Evolutionary conservation across 2,797 vertebrate species (phyloP).

Genomic region (Leuciscus waleckii): DNA sequence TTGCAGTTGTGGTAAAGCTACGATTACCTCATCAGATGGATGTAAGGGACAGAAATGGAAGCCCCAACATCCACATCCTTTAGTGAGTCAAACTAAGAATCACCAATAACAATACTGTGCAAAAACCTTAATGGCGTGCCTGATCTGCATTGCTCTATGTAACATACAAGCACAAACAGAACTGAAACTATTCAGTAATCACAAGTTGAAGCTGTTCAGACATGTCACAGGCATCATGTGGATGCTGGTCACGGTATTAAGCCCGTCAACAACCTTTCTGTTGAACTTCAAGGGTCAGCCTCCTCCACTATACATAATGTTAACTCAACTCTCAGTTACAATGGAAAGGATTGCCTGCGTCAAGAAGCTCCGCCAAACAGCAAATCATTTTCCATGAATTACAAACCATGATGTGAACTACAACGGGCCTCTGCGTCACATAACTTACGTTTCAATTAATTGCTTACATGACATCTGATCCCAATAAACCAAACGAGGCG

Average conservation of each 20-base stretch:
- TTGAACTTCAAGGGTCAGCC: neutral
- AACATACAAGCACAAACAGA: slow-evolving; percentile 39
- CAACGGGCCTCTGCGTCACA: slow-evolving; percentile 25
- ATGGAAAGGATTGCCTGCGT: slow-evolving; percentile 44
- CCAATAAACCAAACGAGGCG: slow-evolving; percentile 47
- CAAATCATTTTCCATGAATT: slow-evolving; percentile 38
- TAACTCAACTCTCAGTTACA: slow-evolving; percentile 10
- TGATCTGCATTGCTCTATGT: neutral
- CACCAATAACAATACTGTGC: slow-evolving; percentile 3
- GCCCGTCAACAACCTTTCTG: neutral
- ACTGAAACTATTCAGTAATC: slow-evolving; percentile 48
- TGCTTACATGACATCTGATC: slow-evolving; percentile 36
- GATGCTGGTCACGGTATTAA: slow-evolving; percentile 49
- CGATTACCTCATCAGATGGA: neutral
- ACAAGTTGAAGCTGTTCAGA: slow-evolving; percentile 49
- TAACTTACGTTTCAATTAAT: slow-evolving; percentile 27
- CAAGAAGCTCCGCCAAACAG: slow-evolving; percentile 31
- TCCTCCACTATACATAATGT: slow-evolving; percentile 3
- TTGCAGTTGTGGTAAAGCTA: slow-evolving; percentile 11
- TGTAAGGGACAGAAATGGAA: neutral
- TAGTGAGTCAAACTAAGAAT: neutral
- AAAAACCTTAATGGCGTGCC: neutral
- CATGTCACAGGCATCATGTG: slow-evolving; percentile 57
- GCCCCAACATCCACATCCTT: neutral
- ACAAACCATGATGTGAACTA: slow-evolving; percentile 36